Evolutionary conservation across 1,140 invertebrate species (phyloP).

Genomic region (Drosophila varians): DNA sequence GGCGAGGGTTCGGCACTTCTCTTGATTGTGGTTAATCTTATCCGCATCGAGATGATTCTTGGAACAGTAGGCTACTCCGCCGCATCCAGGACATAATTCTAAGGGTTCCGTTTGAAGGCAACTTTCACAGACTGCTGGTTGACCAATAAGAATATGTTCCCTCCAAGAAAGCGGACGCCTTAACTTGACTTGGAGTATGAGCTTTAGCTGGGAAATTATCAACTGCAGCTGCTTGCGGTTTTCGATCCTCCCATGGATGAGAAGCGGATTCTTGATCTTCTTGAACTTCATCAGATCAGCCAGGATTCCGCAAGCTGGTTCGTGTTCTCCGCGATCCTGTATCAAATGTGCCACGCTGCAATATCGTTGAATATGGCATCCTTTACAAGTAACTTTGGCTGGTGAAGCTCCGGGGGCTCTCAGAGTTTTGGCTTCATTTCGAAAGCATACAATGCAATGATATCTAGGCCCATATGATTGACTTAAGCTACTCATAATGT

Average conservation of each 20-base stretch:
- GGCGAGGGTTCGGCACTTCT: constrained; percentile 37
- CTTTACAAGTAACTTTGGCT: constrained; percentile 21
- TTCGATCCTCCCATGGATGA: constrained; percentile 11
- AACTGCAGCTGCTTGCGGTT: constrained; percentile 11
- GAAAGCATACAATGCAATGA: constrained; percentile 32
- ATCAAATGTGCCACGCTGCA: constrained; percentile 50
- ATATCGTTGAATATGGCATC: constrained; percentile 55
- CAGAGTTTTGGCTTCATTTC: constrained; percentile 2
- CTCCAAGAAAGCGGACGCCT: constrained; percentile 22
- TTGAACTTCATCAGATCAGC: constrained; percentile 15
- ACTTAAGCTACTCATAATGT: not conserved
- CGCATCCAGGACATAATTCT: constrained; percentile 33
- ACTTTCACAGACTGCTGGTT: constrained; percentile 48
- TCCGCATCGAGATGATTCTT: constrained; percentile 28
- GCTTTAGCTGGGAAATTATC: constrained; percentile 44
- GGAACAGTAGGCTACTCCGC: constrained; percentile 53
- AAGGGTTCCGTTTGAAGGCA: constrained; percentile 35
- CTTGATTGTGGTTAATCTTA: constrained; percentile 12
- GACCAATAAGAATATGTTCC: constrained; percentile 49
- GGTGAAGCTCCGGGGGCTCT: not conserved
- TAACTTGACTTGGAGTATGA: constrained; percentile 30
- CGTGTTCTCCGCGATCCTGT: constrained; percentile 37
- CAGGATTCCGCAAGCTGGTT: constrained; percentile 33
- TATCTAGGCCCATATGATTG: constrained; percentile 5
- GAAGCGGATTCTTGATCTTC: constrained; percentile 39